These are phyloP conservation scores for Halcyon badia DNA, from an alignment of 2,797 vertebrate species.

Conservation along the genomic window DNA sequence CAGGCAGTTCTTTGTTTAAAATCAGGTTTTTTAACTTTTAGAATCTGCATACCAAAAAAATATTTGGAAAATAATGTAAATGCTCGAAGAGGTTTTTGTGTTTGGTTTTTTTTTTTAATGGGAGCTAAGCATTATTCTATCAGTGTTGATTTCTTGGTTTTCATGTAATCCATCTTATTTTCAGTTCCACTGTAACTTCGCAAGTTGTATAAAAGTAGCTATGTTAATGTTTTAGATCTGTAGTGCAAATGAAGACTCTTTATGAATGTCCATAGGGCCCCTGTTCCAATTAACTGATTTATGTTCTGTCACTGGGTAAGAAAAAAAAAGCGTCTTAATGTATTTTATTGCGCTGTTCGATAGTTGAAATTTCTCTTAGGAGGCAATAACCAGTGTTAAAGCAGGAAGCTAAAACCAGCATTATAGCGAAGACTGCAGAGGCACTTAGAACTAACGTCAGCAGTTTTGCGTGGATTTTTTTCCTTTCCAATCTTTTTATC, in stretches of 20 bases:
- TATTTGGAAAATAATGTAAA: neutral
- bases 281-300: conserved; percentile 16
- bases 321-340: neutral
- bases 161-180: neutral
- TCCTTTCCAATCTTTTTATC: conserved; percentile 71
- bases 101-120: neutral
- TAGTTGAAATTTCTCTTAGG: neutral
- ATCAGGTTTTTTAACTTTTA: neutral
- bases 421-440: neutral
- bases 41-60: neutral
- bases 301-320: neutral
- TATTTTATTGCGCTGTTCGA: conserved; percentile 11
- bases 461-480: neutral
- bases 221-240: neutral
- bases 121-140: neutral
- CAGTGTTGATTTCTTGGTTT: neutral
- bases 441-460: neutral
- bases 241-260: neutral
- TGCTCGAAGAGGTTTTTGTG: rapidly evolving
- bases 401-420: neutral
- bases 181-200: neutral
- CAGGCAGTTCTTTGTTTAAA: neutral
- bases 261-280: neutral
- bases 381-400: neutral
- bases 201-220: neutral